A percentile compares a stretch with the other conserved stretches of the same genome.
Evolutionary conservation across 2,888 invertebrate species (phyloP).

Genomic region (Drosophila testacea): DNA sequence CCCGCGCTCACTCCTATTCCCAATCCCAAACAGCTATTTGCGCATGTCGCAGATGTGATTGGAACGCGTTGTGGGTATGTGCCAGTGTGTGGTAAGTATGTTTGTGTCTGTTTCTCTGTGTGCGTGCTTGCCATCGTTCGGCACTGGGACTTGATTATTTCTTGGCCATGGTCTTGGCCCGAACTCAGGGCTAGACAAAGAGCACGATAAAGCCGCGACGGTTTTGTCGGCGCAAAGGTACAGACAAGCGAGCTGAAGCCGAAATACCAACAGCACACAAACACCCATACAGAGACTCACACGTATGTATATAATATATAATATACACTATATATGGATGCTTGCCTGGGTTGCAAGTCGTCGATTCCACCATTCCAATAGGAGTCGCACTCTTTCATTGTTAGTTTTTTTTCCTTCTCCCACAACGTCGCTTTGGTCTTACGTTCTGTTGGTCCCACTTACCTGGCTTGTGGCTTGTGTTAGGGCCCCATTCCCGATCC

Average conservation of each 20-base stretch:
- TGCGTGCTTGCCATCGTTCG: conserved; percentile 48
- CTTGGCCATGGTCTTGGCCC: conserved; percentile 43
- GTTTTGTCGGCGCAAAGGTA: conserved; percentile 54
- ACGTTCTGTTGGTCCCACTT: conserved; percentile 63
- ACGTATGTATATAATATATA: no score
- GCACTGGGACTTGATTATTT: conserved; percentile 57
- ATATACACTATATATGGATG: conserved; percentile 27
- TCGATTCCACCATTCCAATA: conserved; percentile 68
- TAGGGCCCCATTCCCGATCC: conserved; percentile 37
- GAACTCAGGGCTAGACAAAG: conserved; percentile 69
- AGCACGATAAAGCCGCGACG: conserved; percentile 69
- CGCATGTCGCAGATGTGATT: conserved; percentile 68
- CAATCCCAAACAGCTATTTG: conserved; percentile 56
- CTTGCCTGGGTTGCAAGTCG: conserved; percentile 52
- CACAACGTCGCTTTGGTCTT: conserved; percentile 70
- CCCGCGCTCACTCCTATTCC: conserved; percentile 6
- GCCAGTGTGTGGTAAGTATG: conserved; percentile 1
- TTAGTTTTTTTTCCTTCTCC: conserved; percentile 80
- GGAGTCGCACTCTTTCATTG: conserved; percentile 73
- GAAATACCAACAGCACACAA: conserved; percentile 54
- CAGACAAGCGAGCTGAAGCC: conserved; percentile 71
- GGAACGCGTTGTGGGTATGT: conserved; percentile 43
- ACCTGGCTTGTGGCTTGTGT: conserved; percentile 40
- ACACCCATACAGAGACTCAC: conserved; percentile 12
- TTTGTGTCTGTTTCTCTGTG: conserved; percentile 21